Evolutionary conservation across 1,140 invertebrate genomes (phyloP), one percentile per base, ranked within the genome.

Genomic region (Caenorhabditis elegans): DNA sequence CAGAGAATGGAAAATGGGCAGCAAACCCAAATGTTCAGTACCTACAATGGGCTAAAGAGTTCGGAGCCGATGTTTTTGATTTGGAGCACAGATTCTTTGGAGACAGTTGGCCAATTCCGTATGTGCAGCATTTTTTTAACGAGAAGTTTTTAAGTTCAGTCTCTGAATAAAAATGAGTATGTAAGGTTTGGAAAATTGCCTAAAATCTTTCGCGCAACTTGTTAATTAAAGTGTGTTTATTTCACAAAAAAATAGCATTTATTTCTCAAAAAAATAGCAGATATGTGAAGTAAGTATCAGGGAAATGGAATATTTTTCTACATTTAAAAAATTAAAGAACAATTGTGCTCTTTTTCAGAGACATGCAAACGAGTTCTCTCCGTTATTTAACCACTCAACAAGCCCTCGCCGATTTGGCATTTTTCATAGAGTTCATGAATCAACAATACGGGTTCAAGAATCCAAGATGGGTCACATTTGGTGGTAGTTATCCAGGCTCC

Each of bases 31-130:
- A 79, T 0, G 53, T 85, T 22, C 79, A 76, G 46, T 86, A 79
- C 94, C 92, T 96, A 4, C 92, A 94, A 83, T 95, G 94, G 92
- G 95, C 94, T 0, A 92, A 93, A 86, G 90, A 93, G 81, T 93
- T 93, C 89, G 93, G 93, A 70, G 96, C 96, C 0, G 90, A 96
- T 2, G 94, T 94, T 83, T 94, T 97, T 48, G 93, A 94, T 90
- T 85, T 98, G 28, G 96, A 98, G 90, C 96, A 98, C 91, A 92
- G 96, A 78, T 98, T 92, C 90, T 98, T 98, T 92, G 96, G 96
- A 80, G 93, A 95, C 90, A 96, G 95, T 90, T 94, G 93, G 87
- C 96, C 96, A 2, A 95, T 94, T 22, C 19, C 51, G 85, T 85
- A 43, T 60, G 65, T 78, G 85, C 79, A 17, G 11, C 11, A 76